A percentile compares a stretch with the other conserved stretches of the same genome.
Evolutionary conservation across 2,888 invertebrate genomes (phyloP).

Genomic region (Ommatoiulus sabulosus): DNA sequence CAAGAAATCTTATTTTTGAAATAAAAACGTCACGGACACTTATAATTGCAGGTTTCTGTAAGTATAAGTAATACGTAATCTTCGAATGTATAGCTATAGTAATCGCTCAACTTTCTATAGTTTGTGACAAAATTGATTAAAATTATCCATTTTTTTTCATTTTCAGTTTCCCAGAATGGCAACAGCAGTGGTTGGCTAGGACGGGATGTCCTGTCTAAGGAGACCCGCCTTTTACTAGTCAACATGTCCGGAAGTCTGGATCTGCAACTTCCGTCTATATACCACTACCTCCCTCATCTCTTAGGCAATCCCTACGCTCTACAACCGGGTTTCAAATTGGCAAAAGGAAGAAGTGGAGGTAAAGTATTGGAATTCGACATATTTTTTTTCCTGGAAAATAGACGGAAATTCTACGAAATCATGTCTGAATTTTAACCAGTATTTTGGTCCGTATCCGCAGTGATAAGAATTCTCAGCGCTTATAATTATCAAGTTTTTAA

Average conservation of each 20-base stretch:
- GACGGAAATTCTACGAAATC: background rate
- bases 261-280: slow-evolving; percentile 81
- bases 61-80: background rate
- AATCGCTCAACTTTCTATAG: too few species aligned
- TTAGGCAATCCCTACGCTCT: slow-evolving; percentile 82
- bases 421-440: too few species aligned
- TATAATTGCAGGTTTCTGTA: background rate
- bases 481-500: too few species aligned
- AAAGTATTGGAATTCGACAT: slow-evolving; percentile 59
- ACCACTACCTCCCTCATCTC: slow-evolving; percentile 88
- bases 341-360: slow-evolving; percentile 78
- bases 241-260: slow-evolving; percentile 71
- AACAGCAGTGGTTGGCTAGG: slow-evolving; percentile 59
- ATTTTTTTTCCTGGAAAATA: background rate
- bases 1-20: too few species aligned
- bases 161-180: slow-evolving; percentile 52
- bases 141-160: background rate
- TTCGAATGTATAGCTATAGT: too few species aligned
- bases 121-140: background rate
- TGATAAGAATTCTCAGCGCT: too few species aligned
- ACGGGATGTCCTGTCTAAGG: slow-evolving; percentile 59
- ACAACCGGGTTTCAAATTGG: slow-evolving; percentile 81
- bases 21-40: too few species aligned
- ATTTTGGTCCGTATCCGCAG: too few species aligned
- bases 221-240: slow-evolving; percentile 57